Base-by-base conservation (phyloP, 2,888 invertebrate genomes). In the Leptinotarsa haldemani region DNA sequence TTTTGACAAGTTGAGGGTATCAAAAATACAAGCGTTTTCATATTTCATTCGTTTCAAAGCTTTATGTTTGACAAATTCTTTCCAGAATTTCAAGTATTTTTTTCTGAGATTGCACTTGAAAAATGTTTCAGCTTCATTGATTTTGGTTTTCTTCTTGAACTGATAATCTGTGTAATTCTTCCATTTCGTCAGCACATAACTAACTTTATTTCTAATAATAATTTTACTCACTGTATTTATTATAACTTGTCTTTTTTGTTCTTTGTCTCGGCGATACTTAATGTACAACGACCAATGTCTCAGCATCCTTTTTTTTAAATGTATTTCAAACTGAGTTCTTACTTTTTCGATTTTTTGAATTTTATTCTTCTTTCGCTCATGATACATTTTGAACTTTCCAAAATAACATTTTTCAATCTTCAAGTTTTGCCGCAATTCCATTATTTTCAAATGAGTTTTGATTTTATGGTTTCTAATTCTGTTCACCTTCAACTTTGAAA, bases 401-500 rank as follows among this genome's bases (percentile, higher is more conserved):
- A 77, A 78, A 52, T 40, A 70, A 50, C 18, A 69, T 9, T 67
- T 65, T 77, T 74, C 75, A 18, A 68, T 20, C 68, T n/a, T 69
- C 22, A 16, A 46, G 58, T 52, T 70, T 40, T 70, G 56, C 18
- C 58, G 40, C 40, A 18, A 22, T 56, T 56, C 56, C 1, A 68
- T 7, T 13, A 20, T 48, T 22, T 15, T 46, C 30, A 56, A 13
- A 56, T 68, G 56, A 13, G 68, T 48, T 47, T 40, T 68, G 4
- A 58, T 16, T 46, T 20, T 40, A 20, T 46, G 46, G 46, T 65
- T 63, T 65, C 72, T 73, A 30, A 61, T 71, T 66, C 65, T 71
- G 53, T 80, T 73, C 25, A 69, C 48, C 9, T 72, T 56, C 69
- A 81, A 65, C 71, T 77, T 75, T 53, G n/a, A 50, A 40, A 83